Evolutionary conservation across 2,113 vertebrate genomes (phyloP).

Genomic region (Oenanthe oenanthe): DNA sequence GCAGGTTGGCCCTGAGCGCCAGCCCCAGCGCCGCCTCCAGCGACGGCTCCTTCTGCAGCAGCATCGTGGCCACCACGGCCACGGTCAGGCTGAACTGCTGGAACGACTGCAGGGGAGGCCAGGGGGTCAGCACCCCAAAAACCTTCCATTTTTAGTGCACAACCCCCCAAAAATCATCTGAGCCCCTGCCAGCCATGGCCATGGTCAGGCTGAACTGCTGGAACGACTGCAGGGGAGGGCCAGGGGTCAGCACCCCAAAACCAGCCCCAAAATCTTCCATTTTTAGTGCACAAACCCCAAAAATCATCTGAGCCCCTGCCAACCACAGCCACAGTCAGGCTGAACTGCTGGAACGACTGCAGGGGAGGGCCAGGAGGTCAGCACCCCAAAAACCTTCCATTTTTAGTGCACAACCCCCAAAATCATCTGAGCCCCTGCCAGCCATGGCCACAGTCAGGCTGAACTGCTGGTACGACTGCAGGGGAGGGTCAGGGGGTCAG

Average conservation of each 20-base stretch:
- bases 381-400: too few species aligned
- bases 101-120: neutral
- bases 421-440: too few species aligned
- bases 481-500: fast-evolving
- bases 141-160: too few species aligned
- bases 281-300: fast-evolving
- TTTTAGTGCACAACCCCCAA: too few species aligned
- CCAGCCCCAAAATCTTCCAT: fast-evolving
- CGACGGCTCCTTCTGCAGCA: conserved; percentile 68
- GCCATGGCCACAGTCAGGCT: conserved; percentile 42
- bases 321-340: conserved; percentile 48
- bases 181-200: neutral
- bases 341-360: conserved; percentile 58
- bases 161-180: too few species aligned
- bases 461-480: conserved; percentile 59
- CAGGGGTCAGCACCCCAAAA: neutral
- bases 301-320: fast-evolving
- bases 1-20: conserved; percentile 62
- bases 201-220: conserved; percentile 62
- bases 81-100: conserved; percentile 62
- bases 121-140: fast-evolving
- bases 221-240: neutral
- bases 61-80: conserved; percentile 50
- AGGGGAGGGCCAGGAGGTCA: too few species aligned
- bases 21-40: conserved; percentile 39